Percentiles rank a stretch among this genome's conserved stretches.
Evolutionary conservation across 1,140 invertebrate species (phyloP).

Genomic region (Arion vulgaris): DNA sequence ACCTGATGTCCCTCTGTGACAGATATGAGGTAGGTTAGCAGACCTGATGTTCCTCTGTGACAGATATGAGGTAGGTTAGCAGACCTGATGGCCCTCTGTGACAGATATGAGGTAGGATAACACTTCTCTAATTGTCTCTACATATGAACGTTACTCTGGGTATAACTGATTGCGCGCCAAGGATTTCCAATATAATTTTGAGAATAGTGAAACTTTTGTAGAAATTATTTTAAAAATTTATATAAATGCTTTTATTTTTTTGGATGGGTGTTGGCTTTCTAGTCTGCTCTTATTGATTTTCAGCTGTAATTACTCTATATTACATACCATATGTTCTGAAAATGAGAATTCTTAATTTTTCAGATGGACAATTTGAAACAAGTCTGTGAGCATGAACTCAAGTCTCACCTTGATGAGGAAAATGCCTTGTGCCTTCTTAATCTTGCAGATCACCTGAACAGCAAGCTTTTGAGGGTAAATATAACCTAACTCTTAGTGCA

Average conservation of each 20-base stretch:
- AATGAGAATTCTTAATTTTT: constrained; percentile 53
- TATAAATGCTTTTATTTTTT: too few relatives aligned
- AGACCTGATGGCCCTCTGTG: constrained; percentile 78
- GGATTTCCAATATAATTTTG: too few relatives aligned
- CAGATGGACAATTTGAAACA: constrained; percentile 78
- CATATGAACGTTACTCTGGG: too few relatives aligned
- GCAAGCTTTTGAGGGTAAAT: constrained; percentile 76
- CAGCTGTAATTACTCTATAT: too few relatives aligned
- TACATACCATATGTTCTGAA: neutral
- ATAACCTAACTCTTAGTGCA: neutral
- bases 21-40: too few relatives aligned
- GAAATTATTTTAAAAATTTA: too few relatives aligned
- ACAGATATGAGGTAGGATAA: constrained; percentile 73
- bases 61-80: too few relatives aligned
- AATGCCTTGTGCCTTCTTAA: constrained; percentile 79
- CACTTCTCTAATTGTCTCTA: too few relatives aligned
- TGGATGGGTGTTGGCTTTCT: too few relatives aligned
- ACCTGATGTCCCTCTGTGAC: constrained; percentile 78
- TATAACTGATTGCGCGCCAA: too few relatives aligned
- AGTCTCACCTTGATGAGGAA: constrained; percentile 78
- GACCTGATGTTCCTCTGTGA: constrained; percentile 78
- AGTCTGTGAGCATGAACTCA: constrained; percentile 78
- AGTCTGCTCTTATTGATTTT: too few relatives aligned
- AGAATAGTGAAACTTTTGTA: too few relatives aligned
- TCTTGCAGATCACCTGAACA: constrained; percentile 80